These are phyloP conservation scores for Drosophila multiciliata DNA, from an alignment of 2,888 invertebrate species.

Conservation along the genomic window DNA sequence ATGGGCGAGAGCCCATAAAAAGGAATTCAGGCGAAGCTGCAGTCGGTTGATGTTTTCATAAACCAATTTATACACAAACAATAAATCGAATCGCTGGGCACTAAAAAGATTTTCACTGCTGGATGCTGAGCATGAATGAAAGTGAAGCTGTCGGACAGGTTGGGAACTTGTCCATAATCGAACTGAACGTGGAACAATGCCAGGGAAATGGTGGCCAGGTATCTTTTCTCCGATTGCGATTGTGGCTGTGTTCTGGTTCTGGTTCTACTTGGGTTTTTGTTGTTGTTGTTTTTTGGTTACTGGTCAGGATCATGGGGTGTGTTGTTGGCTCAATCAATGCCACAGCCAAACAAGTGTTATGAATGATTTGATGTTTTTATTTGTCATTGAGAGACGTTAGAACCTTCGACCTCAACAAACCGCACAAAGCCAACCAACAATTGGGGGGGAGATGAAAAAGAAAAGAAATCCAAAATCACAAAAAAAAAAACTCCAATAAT, in stretches of 20 bases:
- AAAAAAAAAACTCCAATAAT: constrained; percentile 52
- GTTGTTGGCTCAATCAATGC: constrained; percentile 80
- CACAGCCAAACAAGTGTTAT: constrained; percentile 78
- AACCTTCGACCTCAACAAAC: constrained; percentile 68
- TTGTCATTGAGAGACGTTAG: constrained; percentile 53
- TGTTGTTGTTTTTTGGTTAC: not conserved
- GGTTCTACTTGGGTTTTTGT: constrained; percentile 5
- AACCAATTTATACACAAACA: constrained; percentile 66
- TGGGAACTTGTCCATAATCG: constrained; percentile 25
- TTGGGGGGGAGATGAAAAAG: constrained; percentile 18
- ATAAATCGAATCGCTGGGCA: constrained; percentile 57
- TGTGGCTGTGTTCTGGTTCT: constrained; percentile 33
- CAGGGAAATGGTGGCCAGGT: constrained; percentile 50
- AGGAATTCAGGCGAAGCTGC: constrained; percentile 62
- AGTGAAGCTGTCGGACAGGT: constrained; percentile 64
- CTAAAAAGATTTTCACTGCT: constrained; percentile 29
- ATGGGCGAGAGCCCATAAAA: constrained; percentile 40
- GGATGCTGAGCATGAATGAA: constrained; percentile 65
- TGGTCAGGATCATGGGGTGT: constrained; percentile 74
- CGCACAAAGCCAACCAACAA: constrained; percentile 60
- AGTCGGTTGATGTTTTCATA: constrained; percentile 65
- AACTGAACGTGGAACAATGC: constrained; percentile 35
- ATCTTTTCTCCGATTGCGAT: constrained; percentile 35
- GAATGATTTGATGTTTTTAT: constrained; percentile 82
- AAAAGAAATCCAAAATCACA: constrained; percentile 25